phyloP scores from a whole-genome alignment of 2,797 vertebrate species.

The Morelia viridis region DNA sequence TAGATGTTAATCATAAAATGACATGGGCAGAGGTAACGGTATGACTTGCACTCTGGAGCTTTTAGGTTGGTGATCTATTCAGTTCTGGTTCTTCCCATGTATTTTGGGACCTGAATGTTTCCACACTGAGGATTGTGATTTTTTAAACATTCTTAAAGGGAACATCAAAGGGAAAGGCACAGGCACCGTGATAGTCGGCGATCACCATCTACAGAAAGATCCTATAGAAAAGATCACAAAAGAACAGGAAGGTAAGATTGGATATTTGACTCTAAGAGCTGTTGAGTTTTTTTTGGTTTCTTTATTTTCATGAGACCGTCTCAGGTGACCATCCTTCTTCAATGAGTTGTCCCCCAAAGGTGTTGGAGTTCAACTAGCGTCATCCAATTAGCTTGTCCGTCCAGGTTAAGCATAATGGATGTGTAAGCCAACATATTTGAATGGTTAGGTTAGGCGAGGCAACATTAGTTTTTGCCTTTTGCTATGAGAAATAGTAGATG shows the following conservation, averaged over 20 bases:
- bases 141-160: conserved; percentile 70
- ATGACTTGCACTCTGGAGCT: not conserved
- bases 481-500: no score
- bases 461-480: not conserved
- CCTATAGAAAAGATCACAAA: conserved; percentile 84
- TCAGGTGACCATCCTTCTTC: not conserved
- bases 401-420: not conserved
- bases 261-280: not conserved
- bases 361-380: not conserved
- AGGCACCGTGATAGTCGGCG: conserved; percentile 86
- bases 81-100: not conserved
- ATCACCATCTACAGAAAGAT: conserved; percentile 85
- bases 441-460: not conserved
- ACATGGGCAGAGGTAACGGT: no score
- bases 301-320: fast-evolving
- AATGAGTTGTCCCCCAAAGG: not conserved
- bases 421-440: not conserved
- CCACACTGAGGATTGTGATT: conserved; percentile 13
- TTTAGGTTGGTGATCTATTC: not conserved
- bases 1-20: not conserved
- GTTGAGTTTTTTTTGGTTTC: not conserved
- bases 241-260: conserved; percentile 82
- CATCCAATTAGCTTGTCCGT: not conserved
- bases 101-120: not conserved
- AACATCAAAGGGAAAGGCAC: conserved; percentile 83